Base-by-base conservation (phyloP, 1,140 invertebrate genomes). In the Drosophila varians region DNA sequence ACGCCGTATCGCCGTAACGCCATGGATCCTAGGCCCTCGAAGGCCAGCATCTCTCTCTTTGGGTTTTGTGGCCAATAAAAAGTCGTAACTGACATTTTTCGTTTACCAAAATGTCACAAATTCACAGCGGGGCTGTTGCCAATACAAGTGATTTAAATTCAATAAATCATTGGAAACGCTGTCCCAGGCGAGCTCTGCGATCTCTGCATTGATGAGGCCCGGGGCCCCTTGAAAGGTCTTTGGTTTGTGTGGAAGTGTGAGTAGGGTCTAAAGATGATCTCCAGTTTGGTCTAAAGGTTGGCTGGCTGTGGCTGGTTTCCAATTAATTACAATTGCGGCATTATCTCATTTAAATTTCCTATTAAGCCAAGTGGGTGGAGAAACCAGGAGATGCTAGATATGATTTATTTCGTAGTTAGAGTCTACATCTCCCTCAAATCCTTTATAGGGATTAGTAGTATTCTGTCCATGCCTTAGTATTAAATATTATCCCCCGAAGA, bases 81-180 rank as follows among this genome's bases (percentile, higher is more conserved):
- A 90, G 75, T 90, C 65, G 74, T 90, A 90, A 90, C 89, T 90
- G 89, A 89, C 89, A 89, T 90, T 90, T 90, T 90, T 90, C 89
- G 89, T 90, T 90, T 90, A 90, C 89, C 68, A 90, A 90, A 90
- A 90, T 90, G 89, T 90, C 89, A 90, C 89, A 90, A 89, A 90
- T 76, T 90, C 89, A 90, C 89, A 90, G 89, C 89, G 89, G 89
- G 89, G 82, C 74, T 83, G 73, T 89, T 90, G 89, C 89, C 89
- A 90, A 90, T 90, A 90, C 89, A 90, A 90, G 89, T 90, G 89
- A 90, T 90, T 90, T 90, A 90, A 90, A 90, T 89, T 89, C 89
- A 90, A 90, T 90, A 90, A 90, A 90, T 90, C 89, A 90, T 90
- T 87, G 75, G 56, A 79, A 83, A 60, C 68, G 65, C 71, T 74